Base-by-base conservation (phyloP, 2,888 invertebrate species). In the Nomada fucata region DNA sequence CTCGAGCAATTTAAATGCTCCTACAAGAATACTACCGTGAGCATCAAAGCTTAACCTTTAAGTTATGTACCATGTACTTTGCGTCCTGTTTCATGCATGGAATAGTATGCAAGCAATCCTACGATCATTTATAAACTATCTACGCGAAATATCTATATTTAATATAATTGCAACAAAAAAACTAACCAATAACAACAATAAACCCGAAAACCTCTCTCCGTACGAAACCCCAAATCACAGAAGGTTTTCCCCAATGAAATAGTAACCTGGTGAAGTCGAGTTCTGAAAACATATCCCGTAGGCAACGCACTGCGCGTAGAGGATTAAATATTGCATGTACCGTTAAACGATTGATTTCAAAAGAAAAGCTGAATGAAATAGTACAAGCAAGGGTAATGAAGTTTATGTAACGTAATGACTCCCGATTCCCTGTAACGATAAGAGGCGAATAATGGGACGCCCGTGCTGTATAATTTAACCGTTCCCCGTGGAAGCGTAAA, bases 401-500 rank as follows among this genome's bases (percentile, higher is more conserved):
- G n/a, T n/a, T 53, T 36, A 72, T 36, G 52, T 23, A 42, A 5
- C 26, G 42, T 4, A 10, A 42, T 5, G 9, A 36, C 7, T 36
- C 0, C 7, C 36, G 52, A 61, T 71, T 23, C 10, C 36, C 11
- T 4, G 18, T 2, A 1, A n/a, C 26, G 52, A 63, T 53, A 63
- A 61, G n/a, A 26, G 9, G 13, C 10, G 20, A 50, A 52, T 61
- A 60, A 71, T 52, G 18, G 9, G 15, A 29, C 2, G 23, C n/a
- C 9, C 36, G 36, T 60, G 42, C 13, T 36, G 29, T 77, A 65
- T 60, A 72, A 47, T 55, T 73, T 68, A 7, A 26, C 29, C 63
- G 50, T 67, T 67, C 29, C 3, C 42, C 29, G 20, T 23, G 23
- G 50, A 26, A 72, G 44, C 23, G 72, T 79, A 72, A 79, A 79